Evolutionary conservation across 35 echinoderm and acorn worm genomes (phyloP), one percentile per base, ranked within the genome.

Genomic region (Amphiura filiformis): DNA sequence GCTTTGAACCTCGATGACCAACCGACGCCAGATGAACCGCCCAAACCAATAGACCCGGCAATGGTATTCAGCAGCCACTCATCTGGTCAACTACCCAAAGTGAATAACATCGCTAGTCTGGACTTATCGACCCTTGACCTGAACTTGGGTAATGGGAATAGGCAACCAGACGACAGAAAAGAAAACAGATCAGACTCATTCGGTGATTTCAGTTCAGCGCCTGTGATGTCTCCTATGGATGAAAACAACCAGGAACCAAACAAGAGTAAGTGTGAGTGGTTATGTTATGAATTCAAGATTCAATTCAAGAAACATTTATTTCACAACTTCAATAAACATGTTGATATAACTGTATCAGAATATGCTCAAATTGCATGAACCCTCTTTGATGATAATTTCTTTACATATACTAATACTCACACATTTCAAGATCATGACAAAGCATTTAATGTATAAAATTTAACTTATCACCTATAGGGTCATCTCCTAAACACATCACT

Each of bases 71-170:
- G 64, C 18, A 35, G 77, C 57, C 49, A 85, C 4, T 85, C 83
- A 0, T 64, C 56, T 15, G 47, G 82, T 37, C 34, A 44, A 36
- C 81, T 91, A 5, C 39, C 81, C 1, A 91, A 91, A 57, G 23
- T 91, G 77, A 76, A 91, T 13, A 56, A 65, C n/a, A 80, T 91
- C 26, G 81, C 65, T 30, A 91, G 79, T 44, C 76, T 91, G 23
- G 89, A 91, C 76, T 37, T 91, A 28, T 78, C 76, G 75, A 82
- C 57, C 38, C 76, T 89, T 17, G 87, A 89, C 61, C 61, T 89
- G 78, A 81, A 79, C 79, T 64, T 89, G 18, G 87, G 87, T 4
- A 47, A 47, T 47, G 41, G 41, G 17, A 47, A 47, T 47, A 17
- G 41, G 17, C 4, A 47, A 47, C 41, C 4, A 47, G 41, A 17